Evolutionary conservation across 2,888 invertebrate species (phyloP), one percentile per base, ranked within the genome.

Genomic region (Diarsia mendica): DNA sequence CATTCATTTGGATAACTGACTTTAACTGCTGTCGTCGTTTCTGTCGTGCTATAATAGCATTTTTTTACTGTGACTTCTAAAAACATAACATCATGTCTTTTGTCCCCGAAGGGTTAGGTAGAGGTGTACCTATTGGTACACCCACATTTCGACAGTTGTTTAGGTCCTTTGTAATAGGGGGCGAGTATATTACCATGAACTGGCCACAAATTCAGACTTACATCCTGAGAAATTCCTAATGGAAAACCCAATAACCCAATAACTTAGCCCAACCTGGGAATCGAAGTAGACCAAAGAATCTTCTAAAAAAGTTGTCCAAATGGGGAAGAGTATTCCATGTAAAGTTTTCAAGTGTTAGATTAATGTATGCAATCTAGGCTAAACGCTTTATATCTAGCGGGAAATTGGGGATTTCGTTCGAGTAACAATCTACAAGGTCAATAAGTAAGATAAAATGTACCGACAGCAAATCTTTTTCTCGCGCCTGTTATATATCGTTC

Each of bases 371-470:
- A 68, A 67, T 82, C 39, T 70, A 46, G 49, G 3, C 20, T 65
- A 70, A 67, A 72, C 46, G 55, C 18, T 33, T 77, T 77, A n/a
- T 53, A 72, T 82, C 46, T 72, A 72, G 78, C 13, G 10, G 61
- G 65, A 74, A 83, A 85, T 83, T 46, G 18, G 23, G 46, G 44
- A 48, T 60, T 18, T n/a, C 11, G 23, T 18, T n/a, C 11, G 23
- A 63, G 68, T 51, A 61, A 74, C 33, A 71, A 28, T 74, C 49
- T 66, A 49, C 71, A 79, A 78, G 66, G 78, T 67, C 67, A 64
- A 72, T 67, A 67, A 74, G 23, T 80, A 58, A 70, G 74, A 71
- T 77, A 82, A 87, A 79, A 79, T 61, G 58, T 76, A 63, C 67
- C 28, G 23, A 71, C 53, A 73, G 28, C 66, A 74, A 63, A 77